Conservation (phyloP, 2,888 invertebrate species). For the Metellina segmentata region DNA sequence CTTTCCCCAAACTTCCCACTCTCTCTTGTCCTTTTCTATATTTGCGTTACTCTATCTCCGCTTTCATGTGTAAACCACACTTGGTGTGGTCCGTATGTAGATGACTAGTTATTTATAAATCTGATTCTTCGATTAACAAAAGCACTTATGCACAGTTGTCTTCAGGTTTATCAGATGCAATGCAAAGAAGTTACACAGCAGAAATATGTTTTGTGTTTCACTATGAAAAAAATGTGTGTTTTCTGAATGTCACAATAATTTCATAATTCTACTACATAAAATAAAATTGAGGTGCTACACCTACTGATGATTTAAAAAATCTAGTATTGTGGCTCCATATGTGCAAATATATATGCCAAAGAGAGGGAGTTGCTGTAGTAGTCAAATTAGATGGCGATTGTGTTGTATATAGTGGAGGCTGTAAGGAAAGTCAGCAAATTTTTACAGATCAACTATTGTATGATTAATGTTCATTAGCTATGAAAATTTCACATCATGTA, state of each 20-base stretch:
- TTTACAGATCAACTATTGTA: conserved; percentile 70
- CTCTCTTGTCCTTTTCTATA: conserved; percentile 55
- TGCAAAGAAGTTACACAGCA: conserved; percentile 67
- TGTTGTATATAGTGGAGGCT: conserved; percentile 71
- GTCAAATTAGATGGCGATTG: conserved; percentile 75
- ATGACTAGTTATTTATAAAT: conserved; percentile 67
- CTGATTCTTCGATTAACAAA: conserved; percentile 68
- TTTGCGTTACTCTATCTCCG: conserved; percentile 58
- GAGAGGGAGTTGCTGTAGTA: conserved; percentile 65
- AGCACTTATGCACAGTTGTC: conserved; percentile 73
- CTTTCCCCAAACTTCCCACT: conserved; percentile 43
- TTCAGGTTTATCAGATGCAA: conserved; percentile 64
- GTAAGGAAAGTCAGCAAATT: conserved; percentile 74
- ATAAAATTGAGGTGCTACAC: conserved; percentile 68
- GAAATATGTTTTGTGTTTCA: conserved; percentile 65
- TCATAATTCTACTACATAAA: conserved; percentile 53
- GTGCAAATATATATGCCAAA: conserved; percentile 69
- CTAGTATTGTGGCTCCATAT: conserved; percentile 69
- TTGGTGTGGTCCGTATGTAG: conserved; percentile 61
- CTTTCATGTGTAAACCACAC: conserved; percentile 62
- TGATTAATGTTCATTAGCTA: conserved; percentile 73
- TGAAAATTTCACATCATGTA: conserved; percentile 67
- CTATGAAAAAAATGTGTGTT: conserved; percentile 58
- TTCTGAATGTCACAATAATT: conserved; percentile 63
- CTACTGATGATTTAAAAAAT: conserved; percentile 58